Evolutionary conservation across 1,140 invertebrate species (phyloP), one percentile per base, ranked within the genome.

Genomic region (Mactra quadrangularis): DNA sequence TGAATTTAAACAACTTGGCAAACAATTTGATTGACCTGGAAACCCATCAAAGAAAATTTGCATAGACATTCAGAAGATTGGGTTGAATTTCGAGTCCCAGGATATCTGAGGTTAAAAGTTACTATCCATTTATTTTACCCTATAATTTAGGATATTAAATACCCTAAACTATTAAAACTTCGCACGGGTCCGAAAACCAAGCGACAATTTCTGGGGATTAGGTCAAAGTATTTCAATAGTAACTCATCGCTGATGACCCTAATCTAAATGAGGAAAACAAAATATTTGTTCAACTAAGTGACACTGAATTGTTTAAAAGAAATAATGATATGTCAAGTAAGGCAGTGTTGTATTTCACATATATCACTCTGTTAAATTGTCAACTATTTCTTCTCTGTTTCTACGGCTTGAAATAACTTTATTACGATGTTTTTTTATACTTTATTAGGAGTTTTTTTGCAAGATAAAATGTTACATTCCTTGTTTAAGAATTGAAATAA

Each of bases 131-230:
- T 38, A 78, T 66, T 68, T 45, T 55, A 78, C 50, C 60, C 76
- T 78, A 68, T 78, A 78, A 78, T 78, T 78, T 78, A 25, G 13
- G 76, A 78, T 66, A 78, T 68, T 78, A 78, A 78, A 78, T 68
- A 78, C 62, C 76, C 59, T 57, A 78, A 78, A 55, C 76, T 78
- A 78, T 78, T 78, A 78, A 78, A 55, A 55, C 50, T 78, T 66
- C 76, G 76, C 76, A 68, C 41, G 60, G 64, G 60, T 78, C 70
- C 70, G 70, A 72, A 72, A 38, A 55, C 50, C 50, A 57, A 72
- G 33, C 50, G 22, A 50, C 50, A 72, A 55, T 72, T 72, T 55
- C 52, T 31, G 25, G 29, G 41, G 70, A 57, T 55, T 57, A 35
- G 70, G 70, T 55, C 53, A 55, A 72, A 47, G 38, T 3, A 55